Percentiles rank a stretch among this genome's conserved stretches.
These are phyloP conservation scores for Trachemys scripta DNA, from an alignment of 2,113 vertebrate genomes.

Conservation along the genomic window DNA sequence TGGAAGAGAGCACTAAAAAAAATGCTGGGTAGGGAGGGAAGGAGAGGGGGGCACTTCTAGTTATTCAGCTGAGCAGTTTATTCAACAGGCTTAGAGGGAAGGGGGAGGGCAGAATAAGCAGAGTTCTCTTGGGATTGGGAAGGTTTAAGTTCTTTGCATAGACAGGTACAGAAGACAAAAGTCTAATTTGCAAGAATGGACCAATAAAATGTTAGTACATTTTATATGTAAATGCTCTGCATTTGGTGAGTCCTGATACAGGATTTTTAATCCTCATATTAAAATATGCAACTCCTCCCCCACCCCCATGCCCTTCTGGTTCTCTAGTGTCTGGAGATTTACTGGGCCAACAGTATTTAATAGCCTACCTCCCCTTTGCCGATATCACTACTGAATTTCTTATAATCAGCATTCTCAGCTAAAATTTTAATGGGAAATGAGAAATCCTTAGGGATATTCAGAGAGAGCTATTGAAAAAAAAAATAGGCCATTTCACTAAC, in stretches of 20 bases:
- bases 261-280: conserved; percentile 34
- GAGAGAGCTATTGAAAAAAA: conserved; percentile 26
- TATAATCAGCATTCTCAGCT: conserved; percentile 63
- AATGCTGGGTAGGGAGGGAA: conserved; percentile 70
- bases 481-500: conserved; percentile 64
- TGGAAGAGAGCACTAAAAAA: conserved; percentile 76
- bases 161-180: conserved; percentile 53
- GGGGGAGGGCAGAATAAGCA: conserved; percentile 67
- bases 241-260: conserved; percentile 19
- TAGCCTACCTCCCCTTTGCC: conserved; percentile 41
- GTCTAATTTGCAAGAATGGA: conserved; percentile 47
- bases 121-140: conserved; percentile 24
- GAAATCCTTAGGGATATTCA: conserved; percentile 59
- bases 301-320: neutral
- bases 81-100: conserved; percentile 64
- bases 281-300: conserved; percentile 52
- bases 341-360: conserved; percentile 56
- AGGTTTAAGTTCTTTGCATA: conserved; percentile 21
- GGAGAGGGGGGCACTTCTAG: conserved; percentile 27
- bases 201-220: neutral
- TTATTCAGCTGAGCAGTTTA: conserved; percentile 66
- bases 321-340: conserved; percentile 47
- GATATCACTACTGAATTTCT: conserved; percentile 30
- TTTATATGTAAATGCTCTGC: neutral
- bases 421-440: conserved; percentile 58